Evolutionary conservation across 2,113 vertebrate species (phyloP).

Genomic region (Antidorcas marsupialis): DNA sequence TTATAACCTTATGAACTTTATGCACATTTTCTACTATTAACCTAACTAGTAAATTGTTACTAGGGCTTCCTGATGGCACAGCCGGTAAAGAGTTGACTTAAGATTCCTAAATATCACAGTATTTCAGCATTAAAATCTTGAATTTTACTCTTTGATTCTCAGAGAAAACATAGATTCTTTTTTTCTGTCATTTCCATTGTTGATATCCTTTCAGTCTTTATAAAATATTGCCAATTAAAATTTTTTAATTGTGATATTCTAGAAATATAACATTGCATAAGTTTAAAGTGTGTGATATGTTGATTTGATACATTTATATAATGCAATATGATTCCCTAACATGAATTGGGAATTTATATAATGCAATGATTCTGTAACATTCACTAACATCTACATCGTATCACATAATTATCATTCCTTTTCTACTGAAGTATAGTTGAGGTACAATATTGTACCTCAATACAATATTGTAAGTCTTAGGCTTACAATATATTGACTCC

Average conservation of each 20-base stretch:
- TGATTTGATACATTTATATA: neutral
- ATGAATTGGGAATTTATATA: neutral
- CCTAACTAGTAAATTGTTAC: neutral
- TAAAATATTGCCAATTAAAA: neutral
- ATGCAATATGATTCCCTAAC: neutral
- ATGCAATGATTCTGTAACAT: neutral
- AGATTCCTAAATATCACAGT: neutral
- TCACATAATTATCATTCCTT: neutral
- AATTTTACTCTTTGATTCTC: neutral
- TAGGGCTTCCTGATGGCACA: neutral
- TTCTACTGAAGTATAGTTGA: neutral
- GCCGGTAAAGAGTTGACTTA: neutral
- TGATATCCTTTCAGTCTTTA: neutral
- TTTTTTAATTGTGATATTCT: neutral
- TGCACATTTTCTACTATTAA: neutral
- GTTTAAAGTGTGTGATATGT: neutral
- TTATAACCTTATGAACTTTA: neutral
- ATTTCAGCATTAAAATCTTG: constrained; percentile 8
- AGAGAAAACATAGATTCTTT: neutral
- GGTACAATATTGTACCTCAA: neutral
- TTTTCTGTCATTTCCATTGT: neutral
- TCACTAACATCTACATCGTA: neutral
- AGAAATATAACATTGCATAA: neutral
- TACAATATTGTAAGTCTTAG: neutral
- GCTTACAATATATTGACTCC: neutral